Percentiles rank a stretch among this genome's conserved stretches.
phyloP scores from a whole-genome alignment of 2,797 vertebrate species.

The Lates japonicus region DNA sequence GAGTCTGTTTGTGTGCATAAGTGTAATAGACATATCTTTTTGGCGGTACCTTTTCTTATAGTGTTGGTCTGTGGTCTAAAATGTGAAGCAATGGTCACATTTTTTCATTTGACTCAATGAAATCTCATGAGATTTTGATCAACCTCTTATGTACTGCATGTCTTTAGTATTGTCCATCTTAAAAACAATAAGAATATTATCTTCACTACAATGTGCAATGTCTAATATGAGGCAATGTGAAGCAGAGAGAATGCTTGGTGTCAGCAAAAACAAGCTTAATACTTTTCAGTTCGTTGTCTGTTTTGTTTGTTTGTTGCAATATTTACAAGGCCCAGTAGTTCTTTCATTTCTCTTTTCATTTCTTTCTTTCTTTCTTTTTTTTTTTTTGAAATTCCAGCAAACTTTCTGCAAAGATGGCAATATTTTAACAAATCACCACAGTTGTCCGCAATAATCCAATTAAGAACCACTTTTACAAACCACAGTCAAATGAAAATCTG shows the following conservation, averaged over 20 bases:
- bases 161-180: not conserved
- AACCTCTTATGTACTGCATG: no score
- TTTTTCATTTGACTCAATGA: not conserved
- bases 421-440: not conserved
- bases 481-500: not conserved
- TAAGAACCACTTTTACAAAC: not conserved
- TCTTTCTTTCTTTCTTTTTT: not conserved
- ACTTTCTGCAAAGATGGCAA: not conserved
- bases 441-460: not conserved
- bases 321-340: not conserved
- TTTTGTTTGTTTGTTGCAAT: not conserved
- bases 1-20: slow-evolving; percentile 3
- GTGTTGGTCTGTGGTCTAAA: not conserved
- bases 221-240: not conserved
- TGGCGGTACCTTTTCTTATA: not conserved
- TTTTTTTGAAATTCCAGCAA: not conserved
- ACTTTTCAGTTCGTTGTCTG: not conserved
- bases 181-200: not conserved
- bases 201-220: not conserved
- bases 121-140: not conserved
- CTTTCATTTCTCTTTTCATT: no score
- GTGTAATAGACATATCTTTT: slow-evolving; percentile 15
- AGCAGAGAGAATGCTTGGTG: not conserved
- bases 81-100: not conserved
- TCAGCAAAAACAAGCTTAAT: not conserved